These are phyloP conservation scores for Sebastes minor DNA, from an alignment of 2,797 vertebrate genomes.

Conservation along the genomic window DNA sequence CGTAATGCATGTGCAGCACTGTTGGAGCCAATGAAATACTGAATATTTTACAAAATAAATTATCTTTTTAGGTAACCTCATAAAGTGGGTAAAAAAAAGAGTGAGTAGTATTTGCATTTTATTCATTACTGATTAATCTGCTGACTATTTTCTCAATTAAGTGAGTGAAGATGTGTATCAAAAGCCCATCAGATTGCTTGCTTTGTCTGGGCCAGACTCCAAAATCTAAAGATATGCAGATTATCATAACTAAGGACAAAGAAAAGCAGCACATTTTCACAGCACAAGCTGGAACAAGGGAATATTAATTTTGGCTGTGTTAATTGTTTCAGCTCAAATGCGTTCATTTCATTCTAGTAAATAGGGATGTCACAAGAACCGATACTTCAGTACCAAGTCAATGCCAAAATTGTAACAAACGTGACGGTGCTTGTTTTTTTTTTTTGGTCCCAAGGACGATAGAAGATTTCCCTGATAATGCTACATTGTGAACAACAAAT, in stretches of 20 bases:
- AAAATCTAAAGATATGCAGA: background rate
- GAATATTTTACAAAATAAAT: slow-evolving; percentile 12
- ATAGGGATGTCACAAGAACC: background rate
- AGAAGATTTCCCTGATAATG: background rate
- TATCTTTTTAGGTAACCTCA: background rate
- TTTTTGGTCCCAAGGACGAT: background rate
- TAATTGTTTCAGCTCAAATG: background rate
- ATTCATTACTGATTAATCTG: background rate
- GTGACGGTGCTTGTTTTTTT: accelerated
- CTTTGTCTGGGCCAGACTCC: background rate
- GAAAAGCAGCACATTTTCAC: background rate
- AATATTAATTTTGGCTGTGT: background rate
- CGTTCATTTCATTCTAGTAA: background rate
- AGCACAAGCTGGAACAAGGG: background rate
- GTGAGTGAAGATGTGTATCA: background rate
- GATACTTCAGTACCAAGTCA: background rate
- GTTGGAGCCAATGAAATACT: slow-evolving; percentile 4
- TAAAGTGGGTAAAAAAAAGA: background rate
- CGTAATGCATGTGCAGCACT: slow-evolving; percentile 37
- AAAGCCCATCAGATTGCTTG: background rate
- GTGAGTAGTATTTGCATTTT: background rate
- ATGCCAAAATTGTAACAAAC: background rate
- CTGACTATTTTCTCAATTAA: background rate
- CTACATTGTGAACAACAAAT: no score
- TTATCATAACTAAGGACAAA: background rate